phyloP scores from a whole-genome alignment of 2,797 vertebrate genomes.

The Pantherophis vulpinus region DNA sequence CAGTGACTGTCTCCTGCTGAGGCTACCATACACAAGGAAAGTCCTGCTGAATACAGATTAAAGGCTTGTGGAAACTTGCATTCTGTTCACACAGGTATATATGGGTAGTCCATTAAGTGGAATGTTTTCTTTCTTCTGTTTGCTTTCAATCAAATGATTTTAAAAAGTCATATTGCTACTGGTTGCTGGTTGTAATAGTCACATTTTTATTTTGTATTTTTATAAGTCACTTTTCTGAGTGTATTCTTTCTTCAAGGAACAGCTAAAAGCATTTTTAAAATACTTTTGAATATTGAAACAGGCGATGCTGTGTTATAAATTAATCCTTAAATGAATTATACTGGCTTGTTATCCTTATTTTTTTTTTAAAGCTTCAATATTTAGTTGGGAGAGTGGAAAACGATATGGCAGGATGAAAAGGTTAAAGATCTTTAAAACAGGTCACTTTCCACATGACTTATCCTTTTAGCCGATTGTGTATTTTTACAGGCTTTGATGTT shows the following conservation, averaged over 20 bases:
- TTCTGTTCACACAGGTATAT: background rate
- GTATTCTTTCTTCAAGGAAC: background rate
- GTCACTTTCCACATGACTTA: conserved; percentile 25
- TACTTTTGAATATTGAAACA: background rate
- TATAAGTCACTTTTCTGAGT: background rate
- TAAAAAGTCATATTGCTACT: background rate
- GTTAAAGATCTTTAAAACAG: conserved; percentile 22
- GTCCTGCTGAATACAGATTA: background rate
- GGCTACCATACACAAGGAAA: background rate
- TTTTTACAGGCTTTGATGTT: conserved; percentile 30
- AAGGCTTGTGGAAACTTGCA: background rate
- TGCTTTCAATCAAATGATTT: background rate
- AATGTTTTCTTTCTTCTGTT: background rate
- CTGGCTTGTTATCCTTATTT: background rate
- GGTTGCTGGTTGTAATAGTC: background rate
- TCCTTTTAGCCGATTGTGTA: conserved; percentile 14
- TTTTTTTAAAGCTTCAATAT: background rate
- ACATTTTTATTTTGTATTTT: background rate
- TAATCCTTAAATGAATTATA: background rate
- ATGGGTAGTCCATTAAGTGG: background rate
- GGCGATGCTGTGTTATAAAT: background rate
- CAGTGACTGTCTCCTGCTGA: background rate
- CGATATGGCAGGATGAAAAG: conserved; percentile 3
- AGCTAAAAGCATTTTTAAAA: background rate
- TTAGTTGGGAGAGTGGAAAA: background rate